Conservation (phyloP, 2,797 vertebrate genomes). For the Vultur gryphus region DNA sequence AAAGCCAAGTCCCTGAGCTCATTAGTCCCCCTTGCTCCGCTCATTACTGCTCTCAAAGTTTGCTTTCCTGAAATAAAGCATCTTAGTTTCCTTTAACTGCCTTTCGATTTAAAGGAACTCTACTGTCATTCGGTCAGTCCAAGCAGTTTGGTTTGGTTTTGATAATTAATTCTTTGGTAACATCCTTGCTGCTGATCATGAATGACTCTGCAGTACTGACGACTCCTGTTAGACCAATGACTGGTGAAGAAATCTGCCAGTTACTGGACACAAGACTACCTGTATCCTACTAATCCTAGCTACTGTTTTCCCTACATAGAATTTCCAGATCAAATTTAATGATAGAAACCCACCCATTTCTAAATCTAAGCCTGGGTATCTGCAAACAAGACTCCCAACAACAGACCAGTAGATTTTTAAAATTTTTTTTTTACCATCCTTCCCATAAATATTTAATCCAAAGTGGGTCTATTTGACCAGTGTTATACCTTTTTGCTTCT, state of each 20-base stretch:
- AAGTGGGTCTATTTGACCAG: background rate
- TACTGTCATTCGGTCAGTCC: background rate
- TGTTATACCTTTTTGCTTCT: background rate
- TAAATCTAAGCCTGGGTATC: background rate
- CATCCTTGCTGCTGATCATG: background rate
- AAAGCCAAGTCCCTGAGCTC: background rate
- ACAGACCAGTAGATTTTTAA: background rate
- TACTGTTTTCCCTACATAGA: background rate
- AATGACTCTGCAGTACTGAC: background rate
- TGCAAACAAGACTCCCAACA: background rate
- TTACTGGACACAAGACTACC: background rate
- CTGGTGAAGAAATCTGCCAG: background rate
- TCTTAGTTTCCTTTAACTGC: background rate
- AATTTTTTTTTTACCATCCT: background rate
- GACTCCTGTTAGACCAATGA: background rate
- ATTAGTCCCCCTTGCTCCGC: fast-evolving
- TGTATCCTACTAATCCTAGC: background rate
- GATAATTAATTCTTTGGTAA: background rate
- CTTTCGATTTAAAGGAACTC: background rate
- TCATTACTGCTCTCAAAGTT: background rate
- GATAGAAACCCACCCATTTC: background rate
- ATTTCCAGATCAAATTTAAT: background rate
- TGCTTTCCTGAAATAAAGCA: background rate
- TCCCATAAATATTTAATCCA: background rate
- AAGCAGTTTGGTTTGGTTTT: background rate